phyloP scores from a whole-genome alignment of 2,113 vertebrate genomes.

The Hassar affinis region DNA sequence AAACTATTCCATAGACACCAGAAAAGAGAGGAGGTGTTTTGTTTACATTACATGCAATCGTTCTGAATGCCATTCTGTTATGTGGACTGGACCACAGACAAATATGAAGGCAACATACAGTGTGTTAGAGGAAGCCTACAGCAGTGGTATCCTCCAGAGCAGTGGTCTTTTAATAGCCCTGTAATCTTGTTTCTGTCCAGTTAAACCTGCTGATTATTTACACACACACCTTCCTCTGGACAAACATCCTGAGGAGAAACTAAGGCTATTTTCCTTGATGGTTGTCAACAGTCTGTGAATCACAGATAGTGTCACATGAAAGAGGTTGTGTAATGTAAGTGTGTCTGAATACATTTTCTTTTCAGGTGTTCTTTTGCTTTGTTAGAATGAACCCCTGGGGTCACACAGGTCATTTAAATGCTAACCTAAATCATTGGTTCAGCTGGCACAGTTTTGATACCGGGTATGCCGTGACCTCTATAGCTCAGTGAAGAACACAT shows the following conservation, averaged over 20 bases:
- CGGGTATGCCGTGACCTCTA: no score
- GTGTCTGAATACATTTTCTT: neutral
- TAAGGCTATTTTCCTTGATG: neutral
- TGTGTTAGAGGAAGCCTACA: neutral
- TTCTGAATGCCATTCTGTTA: neutral
- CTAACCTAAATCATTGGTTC: neutral
- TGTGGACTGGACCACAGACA: neutral
- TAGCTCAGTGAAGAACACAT: no score
- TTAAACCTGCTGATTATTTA: conserved; percentile 10
- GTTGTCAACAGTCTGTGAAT: neutral
- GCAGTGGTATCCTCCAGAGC: conserved; percentile 3
- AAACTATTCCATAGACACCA: neutral
- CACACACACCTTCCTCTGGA: neutral
- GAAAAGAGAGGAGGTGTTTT: neutral
- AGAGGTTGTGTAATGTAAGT: neutral
- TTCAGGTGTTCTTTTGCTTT: neutral
- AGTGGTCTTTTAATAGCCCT: conserved; percentile 37
- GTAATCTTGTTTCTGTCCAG: conserved; percentile 32
- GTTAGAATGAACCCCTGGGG: neutral
- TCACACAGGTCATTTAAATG: neutral
- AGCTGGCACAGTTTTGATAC: neutral
- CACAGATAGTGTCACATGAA: neutral
- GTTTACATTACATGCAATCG: neutral
- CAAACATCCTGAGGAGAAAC: neutral
- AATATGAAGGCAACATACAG: neutral